Conservation (phyloP, 2,113 vertebrate genomes). For the Cyprinodon tularosa region DNA sequence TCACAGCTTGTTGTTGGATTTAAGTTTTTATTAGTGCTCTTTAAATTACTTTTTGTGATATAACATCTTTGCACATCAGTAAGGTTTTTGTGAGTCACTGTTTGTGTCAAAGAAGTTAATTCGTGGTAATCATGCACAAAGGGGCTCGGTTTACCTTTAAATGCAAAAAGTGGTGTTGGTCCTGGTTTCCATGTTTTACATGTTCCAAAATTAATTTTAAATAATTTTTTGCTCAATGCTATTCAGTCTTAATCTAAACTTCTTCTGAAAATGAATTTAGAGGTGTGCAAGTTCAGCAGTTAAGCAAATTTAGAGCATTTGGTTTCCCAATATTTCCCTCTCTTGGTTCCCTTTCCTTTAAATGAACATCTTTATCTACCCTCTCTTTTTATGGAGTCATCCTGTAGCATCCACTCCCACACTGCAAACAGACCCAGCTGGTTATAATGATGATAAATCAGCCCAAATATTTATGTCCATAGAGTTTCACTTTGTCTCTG, state of each 20-base stretch:
- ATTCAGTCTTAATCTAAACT: background rate
- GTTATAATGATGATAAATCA: slow-evolving; percentile 75
- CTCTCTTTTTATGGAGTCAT: slow-evolving; percentile 53
- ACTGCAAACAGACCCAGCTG: slow-evolving; percentile 67
- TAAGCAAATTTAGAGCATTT: slow-evolving; percentile 6
- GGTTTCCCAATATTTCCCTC: slow-evolving; percentile 10
- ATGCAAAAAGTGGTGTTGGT: no score
- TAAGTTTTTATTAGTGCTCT: background rate
- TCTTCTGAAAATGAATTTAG: background rate
- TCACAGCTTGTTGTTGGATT: background rate
- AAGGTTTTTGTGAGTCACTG: background rate
- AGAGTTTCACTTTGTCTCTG: slow-evolving; percentile 67
- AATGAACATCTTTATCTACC: slow-evolving; percentile 45
- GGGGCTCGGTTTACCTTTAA: background rate
- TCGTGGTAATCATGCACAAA: background rate
- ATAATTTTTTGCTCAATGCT: no score
- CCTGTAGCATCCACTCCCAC: slow-evolving; percentile 64
- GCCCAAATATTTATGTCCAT: slow-evolving; percentile 77
- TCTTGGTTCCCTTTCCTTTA: slow-evolving; percentile 16
- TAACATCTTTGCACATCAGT: background rate
- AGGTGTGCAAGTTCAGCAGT: background rate
- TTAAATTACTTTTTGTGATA: background rate
- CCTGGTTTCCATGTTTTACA: no score
- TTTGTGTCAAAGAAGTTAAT: background rate
- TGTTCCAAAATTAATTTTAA: no score